Percentiles rank a stretch among this genome's conserved stretches.
These are phyloP conservation scores for Pteria penguin DNA, from an alignment of 2,888 invertebrate species.

Conservation along the genomic window DNA sequence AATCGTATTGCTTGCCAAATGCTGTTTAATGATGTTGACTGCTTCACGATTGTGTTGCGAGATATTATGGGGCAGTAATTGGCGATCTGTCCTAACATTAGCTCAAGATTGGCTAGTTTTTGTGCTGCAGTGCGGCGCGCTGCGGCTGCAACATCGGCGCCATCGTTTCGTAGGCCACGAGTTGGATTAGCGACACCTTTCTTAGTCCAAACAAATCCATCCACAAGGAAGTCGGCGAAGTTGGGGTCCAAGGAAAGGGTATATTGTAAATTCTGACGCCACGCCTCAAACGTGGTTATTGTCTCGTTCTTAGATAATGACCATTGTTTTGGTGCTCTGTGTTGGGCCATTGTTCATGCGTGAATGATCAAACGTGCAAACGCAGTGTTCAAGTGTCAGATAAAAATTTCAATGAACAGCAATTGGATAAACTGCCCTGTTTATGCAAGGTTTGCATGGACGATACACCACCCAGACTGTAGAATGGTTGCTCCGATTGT, in stretches of 20 bases:
- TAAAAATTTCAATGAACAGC: too few species aligned
- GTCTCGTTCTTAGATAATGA: constrained; percentile 48
- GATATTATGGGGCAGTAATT: constrained; percentile 46
- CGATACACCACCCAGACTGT: too few species aligned
- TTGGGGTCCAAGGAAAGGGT: constrained; percentile 45
- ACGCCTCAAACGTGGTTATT: constrained; percentile 51
- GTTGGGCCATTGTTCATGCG: not conserved
- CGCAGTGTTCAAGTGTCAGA: too few species aligned
- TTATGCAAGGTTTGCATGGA: too few species aligned
- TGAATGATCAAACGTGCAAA: too few species aligned
- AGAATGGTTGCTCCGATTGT: too few species aligned
- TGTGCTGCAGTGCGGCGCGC: constrained; percentile 40
- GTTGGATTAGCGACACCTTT: constrained; percentile 35
- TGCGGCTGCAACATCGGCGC: constrained; percentile 23
- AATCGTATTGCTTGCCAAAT: constrained; percentile 54
- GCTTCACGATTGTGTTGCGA: constrained; percentile 43
- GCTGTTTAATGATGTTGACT: constrained; percentile 44
- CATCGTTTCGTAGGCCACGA: constrained; percentile 42
- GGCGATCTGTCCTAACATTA: too few species aligned
- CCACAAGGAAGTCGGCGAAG: constrained; percentile 42
- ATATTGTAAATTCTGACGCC: constrained; percentile 47
- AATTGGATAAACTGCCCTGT: too few species aligned
- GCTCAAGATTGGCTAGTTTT: constrained; percentile 42
- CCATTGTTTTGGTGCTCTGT: constrained; percentile 54
- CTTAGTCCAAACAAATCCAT: constrained; percentile 42